Percentiles rank a stretch among this genome's conserved stretches.
Evolutionary conservation across 2,888 invertebrate genomes (phyloP).

Genomic region (Allacma fusca): DNA sequence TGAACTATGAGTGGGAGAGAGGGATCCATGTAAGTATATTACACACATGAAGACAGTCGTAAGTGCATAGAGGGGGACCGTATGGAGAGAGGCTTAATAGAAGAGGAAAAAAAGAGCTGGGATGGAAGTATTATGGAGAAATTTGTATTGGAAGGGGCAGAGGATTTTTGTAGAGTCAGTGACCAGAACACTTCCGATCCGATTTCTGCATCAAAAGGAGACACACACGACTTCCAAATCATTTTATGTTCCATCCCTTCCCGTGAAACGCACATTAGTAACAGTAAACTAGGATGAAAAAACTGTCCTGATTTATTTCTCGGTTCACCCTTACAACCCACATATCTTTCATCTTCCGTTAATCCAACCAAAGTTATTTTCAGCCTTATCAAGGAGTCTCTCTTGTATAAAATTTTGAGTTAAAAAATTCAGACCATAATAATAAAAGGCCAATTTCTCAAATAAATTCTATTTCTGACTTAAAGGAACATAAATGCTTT

Average conservation of each 20-base stretch:
- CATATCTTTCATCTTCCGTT: not conserved
- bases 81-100: constrained; percentile 14
- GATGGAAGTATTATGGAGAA: not conserved
- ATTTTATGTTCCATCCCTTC: constrained; percentile 10
- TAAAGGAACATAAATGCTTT: too few species aligned
- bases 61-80: not conserved
- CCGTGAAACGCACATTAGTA: constrained; percentile 11
- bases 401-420: too few species aligned
- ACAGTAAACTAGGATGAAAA: not conserved
- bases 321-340: not conserved
- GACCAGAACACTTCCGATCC: constrained; percentile 46
- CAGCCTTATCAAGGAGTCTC: too few species aligned
- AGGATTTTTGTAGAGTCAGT: constrained; percentile 41
- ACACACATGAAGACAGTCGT: not conserved
- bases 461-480: too few species aligned
- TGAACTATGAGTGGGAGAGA: too few species aligned
- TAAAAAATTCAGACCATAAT: too few species aligned
- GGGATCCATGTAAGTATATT: too few species aligned
- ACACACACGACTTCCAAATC: constrained; percentile 22
- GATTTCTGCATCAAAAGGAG: constrained; percentile 41
- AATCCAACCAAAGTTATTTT: not conserved
- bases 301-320: not conserved
- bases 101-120: not conserved
- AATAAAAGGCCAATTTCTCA: too few species aligned
- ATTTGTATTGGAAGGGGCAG: constrained; percentile 37